phyloP scores from a whole-genome alignment of 2,797 vertebrate species.

The Epinephelus malabaricus region DNA sequence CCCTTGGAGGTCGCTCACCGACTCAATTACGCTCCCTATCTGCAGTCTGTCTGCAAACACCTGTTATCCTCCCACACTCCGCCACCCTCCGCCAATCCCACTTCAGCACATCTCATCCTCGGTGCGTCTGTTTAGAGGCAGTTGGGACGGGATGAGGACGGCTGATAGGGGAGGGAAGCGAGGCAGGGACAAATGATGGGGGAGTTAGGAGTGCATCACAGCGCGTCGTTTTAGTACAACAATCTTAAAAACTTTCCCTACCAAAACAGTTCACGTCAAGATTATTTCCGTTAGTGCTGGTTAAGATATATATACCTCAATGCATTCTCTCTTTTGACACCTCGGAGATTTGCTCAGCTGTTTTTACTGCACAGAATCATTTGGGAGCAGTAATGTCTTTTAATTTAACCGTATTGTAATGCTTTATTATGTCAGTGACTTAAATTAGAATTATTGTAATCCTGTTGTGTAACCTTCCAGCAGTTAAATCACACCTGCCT shows the following conservation, averaged over 20 bases:
- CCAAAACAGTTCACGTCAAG: conserved; percentile 30
- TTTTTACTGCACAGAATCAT: conserved; percentile 3
- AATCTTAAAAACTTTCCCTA: conserved; percentile 59
- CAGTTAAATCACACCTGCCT: conserved; percentile 20
- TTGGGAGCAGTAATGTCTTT: conserved; percentile 23
- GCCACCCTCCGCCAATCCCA: conserved; percentile 80
- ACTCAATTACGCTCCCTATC: conserved; percentile 89
- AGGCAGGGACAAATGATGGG: conserved; percentile 44
- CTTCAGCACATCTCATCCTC: conserved; percentile 77
- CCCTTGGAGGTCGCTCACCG: conserved; percentile 87
- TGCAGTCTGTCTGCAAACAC: conserved; percentile 89
- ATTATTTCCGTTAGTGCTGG: conserved; percentile 52
- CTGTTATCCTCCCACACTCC: conserved; percentile 87
- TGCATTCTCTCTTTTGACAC: conserved; percentile 14
- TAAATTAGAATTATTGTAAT: conserved; percentile 44
- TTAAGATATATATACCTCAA: conserved; percentile 24
- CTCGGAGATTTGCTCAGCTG: conserved; percentile 22
- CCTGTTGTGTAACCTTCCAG: conserved; percentile 44
- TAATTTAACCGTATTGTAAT: conserved; percentile 32
- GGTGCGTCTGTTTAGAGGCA: conserved; percentile 75
- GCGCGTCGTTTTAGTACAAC: conserved; percentile 43
- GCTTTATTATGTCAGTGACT: conserved; percentile 36
- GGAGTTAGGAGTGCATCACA: conserved; percentile 54
- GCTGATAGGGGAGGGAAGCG: conserved; percentile 40
- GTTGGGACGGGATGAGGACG: conserved; percentile 71